Evolutionary conservation across 1,140 invertebrate species (phyloP), one percentile per base, ranked within the genome.

Genomic region (Danaus melanippus): DNA sequence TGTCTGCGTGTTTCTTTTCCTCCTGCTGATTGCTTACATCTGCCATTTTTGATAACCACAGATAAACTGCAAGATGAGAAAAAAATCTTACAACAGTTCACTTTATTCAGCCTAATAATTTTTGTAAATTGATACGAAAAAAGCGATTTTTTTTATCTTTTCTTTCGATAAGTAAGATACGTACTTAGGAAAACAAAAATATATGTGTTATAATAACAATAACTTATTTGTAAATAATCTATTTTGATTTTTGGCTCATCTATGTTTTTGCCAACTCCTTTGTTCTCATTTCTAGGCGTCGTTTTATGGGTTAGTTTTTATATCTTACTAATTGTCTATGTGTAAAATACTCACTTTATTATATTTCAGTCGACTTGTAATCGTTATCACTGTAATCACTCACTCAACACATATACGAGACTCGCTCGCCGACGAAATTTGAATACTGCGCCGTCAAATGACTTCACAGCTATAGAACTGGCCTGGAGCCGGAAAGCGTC

Each of bases 1-100:
- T 88, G 63, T 76, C 85, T 74, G 64, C 69, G 47, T 61, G 54
- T 60, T 76, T 67, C 62, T 58, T 64, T 62, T 56, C 53, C 21
- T 62, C 63, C 46, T 69, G 52, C 15, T 62, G 67, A 53, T 84
- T 76, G 51, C 88, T 88, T 42, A 90, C 86, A 48, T 89, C 88
- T 52, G 87, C 87, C 89, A 89, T 90, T 50, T 53, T 66, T 42
- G 21, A 32, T 32, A 32, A 15, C 7, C 21, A 32, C 21, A 32
- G 21, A 32, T 32, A 15, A 15, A 32, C 21, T 32, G 21, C 6
- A 8, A 32, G 6, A 7, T 32, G 21, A 32, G 21, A 32, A 32
- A 2, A 32, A 32, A 32, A 4, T 32, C 21, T 32, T 32, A 32
- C 6, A 32, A 3, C 1, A 1, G 6, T 32, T 32, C 21, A 32